A percentile compares a stretch with the other conserved stretches of the same genome.
phyloP scores from a whole-genome alignment of 2,888 invertebrate species.

The Notodonta dromedarius region DNA sequence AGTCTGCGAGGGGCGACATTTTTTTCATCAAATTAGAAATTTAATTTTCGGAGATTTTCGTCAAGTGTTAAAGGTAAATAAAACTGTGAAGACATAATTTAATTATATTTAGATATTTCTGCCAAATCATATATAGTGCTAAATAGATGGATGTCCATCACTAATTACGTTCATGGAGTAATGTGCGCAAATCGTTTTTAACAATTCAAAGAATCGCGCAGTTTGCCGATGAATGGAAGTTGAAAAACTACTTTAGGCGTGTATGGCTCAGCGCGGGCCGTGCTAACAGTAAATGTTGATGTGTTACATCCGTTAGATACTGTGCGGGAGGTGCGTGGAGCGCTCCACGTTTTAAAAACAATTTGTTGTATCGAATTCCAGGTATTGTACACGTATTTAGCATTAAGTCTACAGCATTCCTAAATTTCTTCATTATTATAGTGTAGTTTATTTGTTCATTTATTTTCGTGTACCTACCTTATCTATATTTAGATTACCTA shows the following conservation, averaged over 20 bases:
- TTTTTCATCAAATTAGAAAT: slow-evolving; percentile 30
- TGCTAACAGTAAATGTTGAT: slow-evolving; percentile 63
- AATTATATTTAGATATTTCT: not conserved
- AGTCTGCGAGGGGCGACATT: slow-evolving; percentile 40
- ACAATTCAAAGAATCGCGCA: slow-evolving; percentile 42
- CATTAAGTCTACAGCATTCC: not conserved
- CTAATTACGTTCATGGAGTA: slow-evolving; percentile 17
- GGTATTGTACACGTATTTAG: slow-evolving; percentile 35
- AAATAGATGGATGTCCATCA: slow-evolving; percentile 9
- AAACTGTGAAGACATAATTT: not conserved
- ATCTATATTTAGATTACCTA: not conserved
- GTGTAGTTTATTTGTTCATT: not conserved
- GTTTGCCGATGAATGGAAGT: slow-evolving; percentile 55
- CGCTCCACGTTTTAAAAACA: slow-evolving; percentile 24
- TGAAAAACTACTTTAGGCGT: slow-evolving; percentile 61
- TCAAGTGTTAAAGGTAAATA: slow-evolving; percentile 36
- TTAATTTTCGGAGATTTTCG: slow-evolving; percentile 29
- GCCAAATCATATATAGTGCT: not conserved
- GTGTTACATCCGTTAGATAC: slow-evolving; percentile 66
- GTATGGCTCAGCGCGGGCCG: slow-evolving; percentile 46
- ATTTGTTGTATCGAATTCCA: slow-evolving; percentile 30
- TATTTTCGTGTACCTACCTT: not conserved
- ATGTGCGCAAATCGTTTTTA: slow-evolving; percentile 35
- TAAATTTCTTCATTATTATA: not conserved
- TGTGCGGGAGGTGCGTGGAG: slow-evolving; percentile 53